Percentiles rank a stretch among this genome's conserved stretches.
Evolutionary conservation across 2,797 vertebrate species (phyloP).

Genomic region (Novumbra hubbsi): DNA sequence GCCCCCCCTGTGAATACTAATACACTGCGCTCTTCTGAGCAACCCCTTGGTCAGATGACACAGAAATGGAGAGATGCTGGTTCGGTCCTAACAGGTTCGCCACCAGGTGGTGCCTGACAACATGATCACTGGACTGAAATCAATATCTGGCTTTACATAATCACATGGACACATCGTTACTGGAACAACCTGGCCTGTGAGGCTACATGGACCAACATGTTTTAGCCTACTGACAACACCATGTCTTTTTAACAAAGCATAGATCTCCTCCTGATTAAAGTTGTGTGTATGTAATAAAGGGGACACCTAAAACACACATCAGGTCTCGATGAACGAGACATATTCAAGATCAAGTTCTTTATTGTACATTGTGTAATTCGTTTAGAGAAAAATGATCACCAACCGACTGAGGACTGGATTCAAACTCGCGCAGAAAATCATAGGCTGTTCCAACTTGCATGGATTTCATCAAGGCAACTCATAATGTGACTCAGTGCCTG

Average conservation of each 20-base stretch:
- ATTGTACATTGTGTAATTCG: no score
- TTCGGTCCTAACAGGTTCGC: slow-evolving; percentile 58
- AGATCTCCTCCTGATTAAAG: neutral
- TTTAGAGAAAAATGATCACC: no score
- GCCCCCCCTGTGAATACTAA: neutral
- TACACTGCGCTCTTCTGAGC: neutral
- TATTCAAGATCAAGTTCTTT: no score
- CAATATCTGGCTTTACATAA: slow-evolving; percentile 58
- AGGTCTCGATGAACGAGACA: no score
- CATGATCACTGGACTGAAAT: slow-evolving; percentile 48
- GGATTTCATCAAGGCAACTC: no score
- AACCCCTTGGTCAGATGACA: neutral
- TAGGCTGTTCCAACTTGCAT: no score
- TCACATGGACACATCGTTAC: neutral
- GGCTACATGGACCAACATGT: neutral
- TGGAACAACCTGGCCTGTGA: neutral
- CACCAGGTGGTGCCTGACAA: slow-evolving; percentile 76
- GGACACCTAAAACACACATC: no score
- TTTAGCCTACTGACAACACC: neutral
- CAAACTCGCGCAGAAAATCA: no score
- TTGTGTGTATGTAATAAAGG: neutral
- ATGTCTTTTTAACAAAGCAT: neutral
- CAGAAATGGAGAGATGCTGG: slow-evolving; percentile 40
- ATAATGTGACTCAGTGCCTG: no score
- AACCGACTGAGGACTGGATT: no score